Evolutionary conservation across 2,797 vertebrate species (phyloP), one percentile per base, ranked within the genome.

Genomic region (Poecilia gillii): DNA sequence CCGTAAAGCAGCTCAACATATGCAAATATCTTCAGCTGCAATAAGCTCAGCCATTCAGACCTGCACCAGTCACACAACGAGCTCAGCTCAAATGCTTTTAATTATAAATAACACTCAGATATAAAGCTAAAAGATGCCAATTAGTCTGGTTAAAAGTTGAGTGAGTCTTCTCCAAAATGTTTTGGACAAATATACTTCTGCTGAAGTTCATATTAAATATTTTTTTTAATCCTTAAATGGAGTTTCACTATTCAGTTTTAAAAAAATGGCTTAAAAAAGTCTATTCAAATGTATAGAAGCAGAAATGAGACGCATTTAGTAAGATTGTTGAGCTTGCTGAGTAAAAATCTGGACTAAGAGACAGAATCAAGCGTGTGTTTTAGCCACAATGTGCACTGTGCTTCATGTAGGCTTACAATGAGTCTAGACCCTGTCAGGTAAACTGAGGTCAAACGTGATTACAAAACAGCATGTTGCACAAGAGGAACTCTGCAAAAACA

Each of bases 401-500:
- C 8, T 68, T 25, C 39, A 70, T 11, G 25, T 4, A 70, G 66
- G 36, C 20, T 68, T 41, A n/a, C 4, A 43, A 13, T 25, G 12
- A n/a, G 2, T 7, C 12, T n/a, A 70, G 9, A 70, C 5, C 16
- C 36, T 2, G 64, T 68, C 20, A 33, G 39, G 36, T 43, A 25
- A 70, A 70, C 39, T 43, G 20, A 12, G 39, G 25, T 45, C 41
- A 6, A 45, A 8, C 6, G 41, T 43, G 41, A 28, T 43, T 43
- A 71, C 41, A 71, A 28, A 43, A 71, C 25, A 12, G 36, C 36
- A 25, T 25, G 64, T 68, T 43, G 64, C 20, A 23, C 7, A 57
- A 16, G 12, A 59, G 25, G 33, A 71, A 62, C 14, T 28, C 41
- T 59, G 28, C 5, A 51, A 13, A 80, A 59, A 46, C 25, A 95